A percentile compares a stretch with the other conserved stretches of the same genome.
Evolutionary conservation across 2,797 vertebrate genomes (phyloP).

Genomic region (Sitta carolinensis): DNA sequence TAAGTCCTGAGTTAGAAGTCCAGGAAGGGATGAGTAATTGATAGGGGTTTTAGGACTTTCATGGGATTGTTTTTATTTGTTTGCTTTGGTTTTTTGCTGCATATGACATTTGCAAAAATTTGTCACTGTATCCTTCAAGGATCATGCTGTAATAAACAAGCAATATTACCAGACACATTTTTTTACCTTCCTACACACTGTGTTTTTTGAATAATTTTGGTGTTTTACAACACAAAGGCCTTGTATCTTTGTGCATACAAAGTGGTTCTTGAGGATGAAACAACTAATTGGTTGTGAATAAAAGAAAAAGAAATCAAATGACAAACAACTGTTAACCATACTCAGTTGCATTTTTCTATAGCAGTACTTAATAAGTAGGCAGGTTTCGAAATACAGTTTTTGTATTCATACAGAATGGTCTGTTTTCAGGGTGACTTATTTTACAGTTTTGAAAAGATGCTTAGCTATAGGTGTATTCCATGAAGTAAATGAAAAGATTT

Average conservation of each 20-base stretch:
- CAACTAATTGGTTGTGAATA: not conserved
- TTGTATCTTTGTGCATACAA: slow-evolving; percentile 8
- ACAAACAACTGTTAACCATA: not conserved
- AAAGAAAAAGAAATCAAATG: not conserved
- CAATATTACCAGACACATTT: not conserved
- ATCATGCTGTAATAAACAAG: not conserved
- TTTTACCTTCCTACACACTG: not conserved
- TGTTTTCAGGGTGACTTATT: not conserved
- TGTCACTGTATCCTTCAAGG: not conserved
- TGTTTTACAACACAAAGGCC: slow-evolving; percentile 11
- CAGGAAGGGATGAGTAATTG: not conserved
- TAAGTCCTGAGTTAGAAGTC: not conserved
- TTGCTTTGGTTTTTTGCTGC: not conserved
- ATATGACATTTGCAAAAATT: slow-evolving; percentile 7
- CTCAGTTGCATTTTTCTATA: not conserved
- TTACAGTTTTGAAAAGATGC: not conserved
- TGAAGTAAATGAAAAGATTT: not conserved
- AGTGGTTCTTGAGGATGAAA: not conserved
- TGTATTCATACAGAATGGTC: not conserved
- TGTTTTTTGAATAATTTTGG: not conserved
- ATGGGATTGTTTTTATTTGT: not conserved
- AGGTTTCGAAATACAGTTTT: not conserved
- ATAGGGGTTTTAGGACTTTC: not conserved
- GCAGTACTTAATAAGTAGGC: not conserved
- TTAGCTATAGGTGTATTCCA: not conserved